phyloP scores from a whole-genome alignment of 2,797 vertebrate genomes.

The Dermochelys coriacea region DNA sequence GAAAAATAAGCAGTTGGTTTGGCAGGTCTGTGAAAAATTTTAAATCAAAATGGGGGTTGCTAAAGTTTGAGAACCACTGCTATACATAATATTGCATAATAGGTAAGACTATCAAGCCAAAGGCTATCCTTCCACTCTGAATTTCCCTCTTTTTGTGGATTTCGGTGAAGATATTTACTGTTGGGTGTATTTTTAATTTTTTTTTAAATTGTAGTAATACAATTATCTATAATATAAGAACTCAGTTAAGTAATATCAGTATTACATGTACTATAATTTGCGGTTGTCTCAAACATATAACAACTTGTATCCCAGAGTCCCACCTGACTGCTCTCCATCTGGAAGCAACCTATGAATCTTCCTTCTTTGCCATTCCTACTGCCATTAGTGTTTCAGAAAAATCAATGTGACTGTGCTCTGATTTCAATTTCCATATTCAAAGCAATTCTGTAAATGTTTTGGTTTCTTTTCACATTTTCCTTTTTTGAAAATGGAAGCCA shows the following conservation, averaged over 20 bases:
- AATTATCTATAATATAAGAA: not conserved
- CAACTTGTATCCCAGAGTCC: not conserved
- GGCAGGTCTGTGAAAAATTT: too few relatives aligned
- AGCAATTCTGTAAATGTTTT: not conserved
- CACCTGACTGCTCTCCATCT: not conserved
- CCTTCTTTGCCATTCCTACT: not conserved
- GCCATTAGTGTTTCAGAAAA: not conserved
- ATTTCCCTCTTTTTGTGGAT: not conserved
- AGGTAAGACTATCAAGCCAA: not conserved
- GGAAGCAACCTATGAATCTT: not conserved
- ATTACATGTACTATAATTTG: not conserved
- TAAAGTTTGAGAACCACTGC: too few relatives aligned
- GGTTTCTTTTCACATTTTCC: not conserved
- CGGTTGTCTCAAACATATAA: not conserved
- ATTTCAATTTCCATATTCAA: not conserved
- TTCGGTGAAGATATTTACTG: not conserved
- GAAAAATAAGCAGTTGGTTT: too few relatives aligned
- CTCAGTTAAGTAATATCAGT: not conserved
- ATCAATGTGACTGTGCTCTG: not conserved
- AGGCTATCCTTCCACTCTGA: not conserved
- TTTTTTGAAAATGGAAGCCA: not conserved
- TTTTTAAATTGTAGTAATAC: not conserved
- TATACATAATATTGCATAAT: not conserved
- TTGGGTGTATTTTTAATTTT: not conserved
- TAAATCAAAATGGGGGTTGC: too few relatives aligned